A percentile compares a stretch with the other conserved stretches of the same genome.
These are phyloP conservation scores for Mobula hypostoma DNA, from an alignment of 2,113 vertebrate species.

Conservation along the genomic window DNA sequence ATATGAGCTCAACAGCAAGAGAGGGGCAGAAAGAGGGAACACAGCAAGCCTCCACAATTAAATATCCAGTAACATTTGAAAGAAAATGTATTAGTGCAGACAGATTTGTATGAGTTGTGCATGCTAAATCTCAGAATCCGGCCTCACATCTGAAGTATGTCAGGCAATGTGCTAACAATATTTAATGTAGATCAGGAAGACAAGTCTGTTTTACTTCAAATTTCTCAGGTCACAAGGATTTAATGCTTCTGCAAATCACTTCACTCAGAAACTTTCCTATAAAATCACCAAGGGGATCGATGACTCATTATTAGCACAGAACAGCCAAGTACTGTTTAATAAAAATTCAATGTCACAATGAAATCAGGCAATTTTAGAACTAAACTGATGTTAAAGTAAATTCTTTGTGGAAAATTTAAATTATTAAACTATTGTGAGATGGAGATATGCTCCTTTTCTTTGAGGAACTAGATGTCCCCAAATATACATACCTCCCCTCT, in stretches of 20 bases:
- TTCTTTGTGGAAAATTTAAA: not conserved
- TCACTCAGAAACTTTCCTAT: not conserved
- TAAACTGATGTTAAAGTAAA: not conserved
- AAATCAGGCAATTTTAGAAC: conserved; percentile 2
- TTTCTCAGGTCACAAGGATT: conserved; percentile 8
- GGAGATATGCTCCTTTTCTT: not conserved
- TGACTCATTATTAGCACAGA: not conserved
- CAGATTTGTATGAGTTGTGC: not conserved
- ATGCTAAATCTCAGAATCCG: not conserved
- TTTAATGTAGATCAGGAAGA: not conserved
- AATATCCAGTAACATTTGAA: not conserved
- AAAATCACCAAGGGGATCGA: not conserved
- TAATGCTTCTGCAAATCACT: not conserved
- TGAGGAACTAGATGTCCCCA: not conserved
- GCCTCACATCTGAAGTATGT: not conserved
- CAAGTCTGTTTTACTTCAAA: not conserved
- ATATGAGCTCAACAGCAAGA: not conserved
- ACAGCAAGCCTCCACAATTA: not conserved
- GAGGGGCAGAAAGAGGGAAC: not conserved
- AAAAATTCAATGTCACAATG: not conserved
- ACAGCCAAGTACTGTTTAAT: not conserved
- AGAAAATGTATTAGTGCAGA: not conserved
- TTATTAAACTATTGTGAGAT: not conserved
- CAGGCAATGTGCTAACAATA: not conserved
- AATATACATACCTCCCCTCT: conserved; percentile 26